These are phyloP conservation scores for Furcifer pardalis DNA, from an alignment of 2,797 vertebrate genomes.

Conservation along the genomic window DNA sequence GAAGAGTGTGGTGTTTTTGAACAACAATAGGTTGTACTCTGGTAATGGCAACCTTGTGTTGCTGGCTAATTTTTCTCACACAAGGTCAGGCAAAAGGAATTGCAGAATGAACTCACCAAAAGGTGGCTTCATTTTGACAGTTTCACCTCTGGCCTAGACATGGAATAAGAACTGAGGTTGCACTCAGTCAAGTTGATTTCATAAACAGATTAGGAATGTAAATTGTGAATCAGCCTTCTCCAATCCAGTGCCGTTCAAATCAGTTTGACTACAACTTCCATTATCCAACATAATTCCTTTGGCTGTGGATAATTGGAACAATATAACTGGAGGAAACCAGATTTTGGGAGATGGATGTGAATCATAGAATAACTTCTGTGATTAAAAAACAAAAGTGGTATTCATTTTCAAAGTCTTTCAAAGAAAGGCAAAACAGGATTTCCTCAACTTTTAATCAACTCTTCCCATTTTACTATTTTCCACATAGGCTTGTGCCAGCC, in stretches of 20 bases:
- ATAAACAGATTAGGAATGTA: background rate
- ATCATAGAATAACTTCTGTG: background rate
- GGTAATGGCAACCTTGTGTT: no score
- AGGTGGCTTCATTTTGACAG: no score
- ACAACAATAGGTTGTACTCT: no score
- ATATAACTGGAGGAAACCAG: background rate
- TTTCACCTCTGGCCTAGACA: no score
- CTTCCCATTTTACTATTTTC: background rate
- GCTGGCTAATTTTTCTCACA: no score
- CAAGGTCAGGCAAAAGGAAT: no score
- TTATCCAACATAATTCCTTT: background rate
- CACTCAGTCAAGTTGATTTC: background rate
- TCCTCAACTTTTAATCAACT: background rate
- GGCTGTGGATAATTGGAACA: background rate
- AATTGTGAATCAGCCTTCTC: background rate
- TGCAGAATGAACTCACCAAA: no score
- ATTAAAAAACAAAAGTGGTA: background rate
- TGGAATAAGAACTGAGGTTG: background rate
- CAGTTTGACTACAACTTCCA: background rate
- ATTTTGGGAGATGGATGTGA: background rate
- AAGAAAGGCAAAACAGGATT: background rate
- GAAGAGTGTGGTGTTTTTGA: no score
- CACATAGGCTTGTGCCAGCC: slow-evolving; percentile 84
- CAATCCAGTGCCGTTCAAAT: background rate
- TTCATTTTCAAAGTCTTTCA: background rate